Percentiles rank a stretch among this genome's conserved stretches.
Evolutionary conservation across 2,113 vertebrate genomes (phyloP).

Genomic region (Bubo bubo): DNA sequence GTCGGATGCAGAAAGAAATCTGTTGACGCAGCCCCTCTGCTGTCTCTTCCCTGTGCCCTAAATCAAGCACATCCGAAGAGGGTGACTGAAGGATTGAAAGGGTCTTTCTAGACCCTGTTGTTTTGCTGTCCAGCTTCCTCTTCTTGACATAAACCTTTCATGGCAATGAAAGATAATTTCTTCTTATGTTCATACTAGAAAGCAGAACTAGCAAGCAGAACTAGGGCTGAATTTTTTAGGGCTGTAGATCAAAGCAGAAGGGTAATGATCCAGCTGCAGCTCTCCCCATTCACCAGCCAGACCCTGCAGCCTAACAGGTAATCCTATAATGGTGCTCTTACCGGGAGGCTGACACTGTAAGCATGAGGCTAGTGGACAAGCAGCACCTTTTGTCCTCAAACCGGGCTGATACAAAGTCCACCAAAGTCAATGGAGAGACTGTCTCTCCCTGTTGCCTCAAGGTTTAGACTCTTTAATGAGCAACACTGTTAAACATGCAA

Average conservation of each 20-base stretch:
- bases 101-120: not conserved
- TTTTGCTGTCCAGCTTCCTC: not conserved
- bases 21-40: not conserved
- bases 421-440: not conserved
- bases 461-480: not conserved
- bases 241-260: not conserved
- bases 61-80: not conserved
- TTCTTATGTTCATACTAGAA: not conserved
- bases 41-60: not conserved
- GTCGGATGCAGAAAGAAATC: accelerated
- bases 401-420: not conserved
- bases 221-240: not conserved
- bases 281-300: not conserved
- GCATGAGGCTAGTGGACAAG: not conserved
- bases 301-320: not conserved
- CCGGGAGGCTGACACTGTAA: not conserved
- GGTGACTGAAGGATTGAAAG: not conserved
- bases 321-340: not conserved
- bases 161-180: not conserved
- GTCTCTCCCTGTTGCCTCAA: not conserved
- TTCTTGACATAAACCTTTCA: not conserved
- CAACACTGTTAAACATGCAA: not conserved
- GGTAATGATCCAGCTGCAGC: not conserved
- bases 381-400: not conserved
- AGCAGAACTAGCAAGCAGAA: not conserved